Conservation (phyloP, 2,113 vertebrate genomes). For the Azemiops feae region DNA sequence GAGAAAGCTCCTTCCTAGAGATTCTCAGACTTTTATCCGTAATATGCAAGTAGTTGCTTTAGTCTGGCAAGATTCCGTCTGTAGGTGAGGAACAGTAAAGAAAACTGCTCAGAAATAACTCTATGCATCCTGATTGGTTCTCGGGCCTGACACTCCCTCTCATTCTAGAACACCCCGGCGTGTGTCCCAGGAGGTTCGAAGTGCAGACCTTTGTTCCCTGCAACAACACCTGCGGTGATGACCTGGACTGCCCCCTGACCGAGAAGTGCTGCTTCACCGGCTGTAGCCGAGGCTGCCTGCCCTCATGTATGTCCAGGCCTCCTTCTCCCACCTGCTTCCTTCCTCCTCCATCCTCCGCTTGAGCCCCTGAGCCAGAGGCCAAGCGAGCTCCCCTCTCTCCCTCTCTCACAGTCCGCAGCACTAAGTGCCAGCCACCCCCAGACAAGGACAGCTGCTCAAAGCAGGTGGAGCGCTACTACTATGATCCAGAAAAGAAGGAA, state of each 20-base stretch:
- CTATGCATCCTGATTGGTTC: neutral
- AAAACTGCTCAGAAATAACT: too few species aligned
- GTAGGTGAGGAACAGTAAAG: too few species aligned
- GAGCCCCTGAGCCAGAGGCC: neutral
- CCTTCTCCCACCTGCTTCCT: neutral
- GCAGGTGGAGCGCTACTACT: neutral
- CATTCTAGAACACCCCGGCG: neutral
- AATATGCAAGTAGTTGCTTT: neutral
- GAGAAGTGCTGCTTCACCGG: neutral
- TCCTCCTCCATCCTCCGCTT: neutral
- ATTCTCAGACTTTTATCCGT: neutral
- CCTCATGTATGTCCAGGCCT: neutral
- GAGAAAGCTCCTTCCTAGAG: neutral
- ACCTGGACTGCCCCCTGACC: neutral
- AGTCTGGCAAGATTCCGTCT: too few species aligned
- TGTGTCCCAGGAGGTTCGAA: neutral
- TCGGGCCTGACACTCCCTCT: neutral
- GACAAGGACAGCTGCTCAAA: neutral
- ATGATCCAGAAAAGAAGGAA: neutral
- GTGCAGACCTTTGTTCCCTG: rapidly evolving
- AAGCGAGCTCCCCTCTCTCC: neutral
- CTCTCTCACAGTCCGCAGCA: neutral
- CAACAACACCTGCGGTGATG: neutral
- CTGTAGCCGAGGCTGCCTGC: neutral
- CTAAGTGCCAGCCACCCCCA: rapidly evolving